Conservation (phyloP, 2,113 vertebrate genomes). For the Plestiodon gilberti region DNA sequence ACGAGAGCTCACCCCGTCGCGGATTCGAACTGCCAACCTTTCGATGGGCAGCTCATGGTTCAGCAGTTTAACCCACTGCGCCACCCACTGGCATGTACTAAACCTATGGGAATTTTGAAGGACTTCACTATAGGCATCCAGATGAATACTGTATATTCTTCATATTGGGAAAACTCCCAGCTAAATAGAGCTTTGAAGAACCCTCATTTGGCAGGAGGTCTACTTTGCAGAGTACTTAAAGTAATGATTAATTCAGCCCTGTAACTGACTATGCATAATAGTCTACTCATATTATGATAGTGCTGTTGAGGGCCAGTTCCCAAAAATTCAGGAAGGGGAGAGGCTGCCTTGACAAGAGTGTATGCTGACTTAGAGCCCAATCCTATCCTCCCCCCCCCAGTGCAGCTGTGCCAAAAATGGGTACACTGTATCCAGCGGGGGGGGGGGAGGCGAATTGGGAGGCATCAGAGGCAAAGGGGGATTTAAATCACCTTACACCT, state of each 20-base stretch:
- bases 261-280: not conserved
- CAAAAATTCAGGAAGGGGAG: not conserved
- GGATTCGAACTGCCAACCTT: no score
- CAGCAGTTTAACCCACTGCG: no score
- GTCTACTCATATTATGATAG: constrained; percentile 1
- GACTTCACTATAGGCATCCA: not conserved
- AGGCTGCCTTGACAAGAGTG: not conserved
- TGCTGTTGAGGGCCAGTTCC: constrained; percentile 5
- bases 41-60: no score
- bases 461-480: no score
- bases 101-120: constrained; percentile 14
- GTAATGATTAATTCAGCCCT: constrained; percentile 25
- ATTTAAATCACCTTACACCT: no score
- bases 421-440: no score
- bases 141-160: not conserved
- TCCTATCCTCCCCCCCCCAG: no score
- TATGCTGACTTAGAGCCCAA: not conserved
- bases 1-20: no score
- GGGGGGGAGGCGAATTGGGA: no score
- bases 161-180: constrained; percentile 6
- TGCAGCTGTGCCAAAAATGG: no score
- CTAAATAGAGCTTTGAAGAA: not conserved
- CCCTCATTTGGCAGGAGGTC: constrained; percentile 5
- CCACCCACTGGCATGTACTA: no score
- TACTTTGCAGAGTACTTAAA: constrained; percentile 1